Evolutionary conservation across 2,113 vertebrate genomes (phyloP).

Genomic region (Sakesphorus luctuosus): DNA sequence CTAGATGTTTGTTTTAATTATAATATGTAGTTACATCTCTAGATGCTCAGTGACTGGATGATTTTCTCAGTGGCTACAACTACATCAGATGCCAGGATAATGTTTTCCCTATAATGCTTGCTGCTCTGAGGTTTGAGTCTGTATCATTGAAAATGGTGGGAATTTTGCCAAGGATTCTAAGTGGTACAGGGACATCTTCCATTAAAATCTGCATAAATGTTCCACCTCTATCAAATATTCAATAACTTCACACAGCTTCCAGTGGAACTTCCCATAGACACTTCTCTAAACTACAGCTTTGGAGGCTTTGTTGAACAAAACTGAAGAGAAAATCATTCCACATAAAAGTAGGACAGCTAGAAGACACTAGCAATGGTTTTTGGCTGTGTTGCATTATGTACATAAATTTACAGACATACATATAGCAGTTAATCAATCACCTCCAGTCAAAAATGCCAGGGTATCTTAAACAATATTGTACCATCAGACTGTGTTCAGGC

Average conservation of each 20-base stretch:
- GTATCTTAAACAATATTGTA: constrained; percentile 37
- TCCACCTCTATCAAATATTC: neutral
- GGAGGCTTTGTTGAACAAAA: neutral
- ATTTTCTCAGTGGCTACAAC: neutral
- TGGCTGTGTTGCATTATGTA: neutral
- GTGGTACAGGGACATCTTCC: neutral
- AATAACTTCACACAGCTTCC: neutral
- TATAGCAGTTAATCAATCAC: constrained; percentile 22
- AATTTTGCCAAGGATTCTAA: neutral
- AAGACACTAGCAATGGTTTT: neutral
- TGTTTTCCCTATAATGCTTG: neutral
- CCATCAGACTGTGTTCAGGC: neutral
- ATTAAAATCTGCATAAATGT: neutral
- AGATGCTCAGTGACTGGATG: neutral
- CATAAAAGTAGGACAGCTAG: neutral
- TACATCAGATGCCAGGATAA: neutral
- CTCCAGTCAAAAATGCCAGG: neutral
- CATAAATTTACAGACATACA: constrained; percentile 20
- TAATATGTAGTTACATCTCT: neutral
- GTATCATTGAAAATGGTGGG: neutral
- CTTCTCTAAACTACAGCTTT: neutral
- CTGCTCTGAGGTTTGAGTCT: neutral
- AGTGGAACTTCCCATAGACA: neutral
- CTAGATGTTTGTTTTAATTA: neutral
- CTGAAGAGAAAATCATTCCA: neutral